These are phyloP conservation scores for Sclerodermus sp. DNA, from an alignment of 2,888 invertebrate genomes.

Conservation along the genomic window DNA sequence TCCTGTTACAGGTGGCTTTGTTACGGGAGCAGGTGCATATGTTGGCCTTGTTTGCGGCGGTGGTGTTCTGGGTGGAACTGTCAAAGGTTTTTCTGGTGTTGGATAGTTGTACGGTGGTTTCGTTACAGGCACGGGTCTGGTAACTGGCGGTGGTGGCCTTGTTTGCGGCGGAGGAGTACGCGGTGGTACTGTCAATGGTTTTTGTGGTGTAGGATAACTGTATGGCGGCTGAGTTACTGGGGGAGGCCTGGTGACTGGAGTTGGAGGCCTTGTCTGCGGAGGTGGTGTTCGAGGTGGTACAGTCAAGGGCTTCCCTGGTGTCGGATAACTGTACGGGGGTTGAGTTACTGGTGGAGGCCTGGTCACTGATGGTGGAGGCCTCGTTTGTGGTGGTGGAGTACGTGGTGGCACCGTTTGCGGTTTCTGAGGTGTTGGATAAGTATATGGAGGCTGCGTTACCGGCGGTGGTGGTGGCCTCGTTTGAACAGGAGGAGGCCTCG, in stretches of 20 bases:
- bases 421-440: slow-evolving; percentile 3
- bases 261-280: slow-evolving; percentile 22
- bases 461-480: slow-evolving; percentile 7
- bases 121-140: slow-evolving; percentile 2
- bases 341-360: slow-evolving; percentile 1
- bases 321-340: slow-evolving; percentile 12
- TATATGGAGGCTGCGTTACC: slow-evolving; percentile 5
- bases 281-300: slow-evolving; percentile 19
- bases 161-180: slow-evolving; percentile 30
- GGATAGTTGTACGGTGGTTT: slow-evolving; percentile 21
- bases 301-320: not conserved
- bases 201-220: slow-evolving; percentile 17
- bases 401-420: slow-evolving; percentile 25
- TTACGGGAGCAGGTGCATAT: slow-evolving; percentile 26
- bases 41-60: slow-evolving; percentile 2
- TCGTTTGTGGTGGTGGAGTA: slow-evolving; percentile 29
- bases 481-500: slow-evolving; percentile 7
- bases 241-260: slow-evolving; percentile 15
- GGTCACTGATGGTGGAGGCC: slow-evolving; percentile 8
- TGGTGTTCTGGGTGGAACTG: slow-evolving; percentile 7
- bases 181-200: slow-evolving; percentile 29
- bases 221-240: slow-evolving; percentile 16
- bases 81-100: slow-evolving; percentile 8
- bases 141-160: slow-evolving; percentile 27
- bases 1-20: slow-evolving; percentile 6